Evolutionary conservation across 2,797 vertebrate genomes (phyloP).

Genomic region (Masticophis lateralis): DNA sequence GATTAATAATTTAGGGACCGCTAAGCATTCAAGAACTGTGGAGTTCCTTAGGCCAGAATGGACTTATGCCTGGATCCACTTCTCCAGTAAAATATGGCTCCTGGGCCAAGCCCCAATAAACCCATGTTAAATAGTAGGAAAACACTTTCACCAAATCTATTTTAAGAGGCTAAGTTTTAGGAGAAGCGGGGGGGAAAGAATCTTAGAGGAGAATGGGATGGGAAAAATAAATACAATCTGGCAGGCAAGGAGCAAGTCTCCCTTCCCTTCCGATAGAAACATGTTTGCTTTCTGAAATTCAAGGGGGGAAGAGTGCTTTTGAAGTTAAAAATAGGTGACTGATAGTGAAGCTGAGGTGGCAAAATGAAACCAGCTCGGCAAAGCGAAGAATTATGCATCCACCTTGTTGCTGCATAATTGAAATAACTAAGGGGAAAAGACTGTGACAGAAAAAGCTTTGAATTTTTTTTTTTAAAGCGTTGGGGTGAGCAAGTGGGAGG

Average conservation of each 20-base stretch:
- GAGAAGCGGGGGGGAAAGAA: neutral
- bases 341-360: slow-evolving; percentile 13
- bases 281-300: slow-evolving; percentile 20
- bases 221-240: slow-evolving; percentile 13
- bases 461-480: slow-evolving; percentile 11
- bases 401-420: slow-evolving; percentile 25
- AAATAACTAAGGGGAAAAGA: slow-evolving; percentile 39
- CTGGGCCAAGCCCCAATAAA: neutral
- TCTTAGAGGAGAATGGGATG: neutral
- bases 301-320: slow-evolving; percentile 1
- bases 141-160: neutral
- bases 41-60: neutral
- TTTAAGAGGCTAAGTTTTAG: slow-evolving; percentile 9
- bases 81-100: slow-evolving; percentile 9
- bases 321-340: slow-evolving; percentile 45
- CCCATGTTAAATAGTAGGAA: neutral
- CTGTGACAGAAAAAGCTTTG: slow-evolving; percentile 21
- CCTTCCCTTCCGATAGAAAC: neutral
- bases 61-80: neutral
- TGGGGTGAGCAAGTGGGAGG: too few relatives aligned
- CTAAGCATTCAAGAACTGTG: neutral
- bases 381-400: slow-evolving; percentile 26
- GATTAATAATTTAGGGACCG: neutral
- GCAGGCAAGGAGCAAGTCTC: neutral
- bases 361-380: slow-evolving; percentile 32